Base-by-base conservation (phyloP, 2,797 vertebrate genomes). In the Rousettus madagascariensis region DNA sequence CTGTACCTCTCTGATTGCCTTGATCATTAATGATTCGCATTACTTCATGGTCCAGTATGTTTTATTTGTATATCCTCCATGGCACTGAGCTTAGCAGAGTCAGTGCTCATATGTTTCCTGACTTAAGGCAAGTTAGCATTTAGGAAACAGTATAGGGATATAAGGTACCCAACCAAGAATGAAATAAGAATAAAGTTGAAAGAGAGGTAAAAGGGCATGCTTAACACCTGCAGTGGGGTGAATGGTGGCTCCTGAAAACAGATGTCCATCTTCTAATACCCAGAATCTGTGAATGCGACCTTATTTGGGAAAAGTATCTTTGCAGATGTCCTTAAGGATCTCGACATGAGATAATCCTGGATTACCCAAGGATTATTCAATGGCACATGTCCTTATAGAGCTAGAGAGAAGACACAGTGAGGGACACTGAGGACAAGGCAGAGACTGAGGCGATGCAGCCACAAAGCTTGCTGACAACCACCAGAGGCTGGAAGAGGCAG, bases 281-380 rank as follows among this genome's bases (percentile, higher is more conserved):
- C 13, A 30, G 43, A 77, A 8, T 17, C 9, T 83, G 53, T 94
- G 41, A 95, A 49, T 51, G 28, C 66, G 51, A 87, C 49, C 69
- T 93, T 80, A 75, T 85, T 77, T 84, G 22, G 49, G n/a, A 61
- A 82, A 74, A 95, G 55, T n/a, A 43, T 57, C 69, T 84, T 96
- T 49, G 57, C 5, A 75, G 65, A 51, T 84, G 2, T 74, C 79
- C 80, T 85, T 78, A 89, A 86, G 26, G 41, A 17, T 86, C 68
- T 86, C 86, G 33, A 75, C 75, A 75, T 66, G 75, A 82, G 63
- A 59, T 91, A 28, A 94, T 78, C 51, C 49, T 46, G 46, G 78
- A 57, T 86, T 53, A 65, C 57, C 24, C 55, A 80, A 33, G 26
- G 17, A 30, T n/a, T n/a, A n/a, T 46, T 36, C 38, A 71, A 55